Evolutionary conservation across 2,888 invertebrate species (phyloP), one percentile per base, ranked within the genome.

Genomic region (Phasia obesa): DNA sequence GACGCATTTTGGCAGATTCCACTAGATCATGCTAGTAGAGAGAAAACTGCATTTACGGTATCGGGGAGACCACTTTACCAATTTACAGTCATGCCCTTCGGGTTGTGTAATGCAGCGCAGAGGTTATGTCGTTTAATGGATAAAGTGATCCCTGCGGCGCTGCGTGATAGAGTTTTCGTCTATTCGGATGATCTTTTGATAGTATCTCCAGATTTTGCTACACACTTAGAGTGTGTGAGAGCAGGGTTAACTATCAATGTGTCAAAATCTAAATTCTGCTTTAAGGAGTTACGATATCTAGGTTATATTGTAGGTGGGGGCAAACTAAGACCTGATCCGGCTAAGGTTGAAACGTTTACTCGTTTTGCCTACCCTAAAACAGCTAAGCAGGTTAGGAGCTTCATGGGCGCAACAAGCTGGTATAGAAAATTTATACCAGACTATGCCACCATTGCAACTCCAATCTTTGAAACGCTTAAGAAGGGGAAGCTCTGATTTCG

Each of bases 111-210:
- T 38, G 73, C 73, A 4, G 60, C 60, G 15, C 51, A 73, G 15
- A 73, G 73, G 35, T 7, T 74, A 27, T 73, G 73, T 15, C 73
- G 73, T 5, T 25, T 73, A 42, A 73, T 73, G 60, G 73, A 73
- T 51, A 49, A 51, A 19, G 60, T 6, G n/a, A n/a, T n/a, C n/a
- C n/a, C n/a, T n/a, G n/a, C n/a, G n/a, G n/a, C n/a, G n/a, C n/a
- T n/a, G n/a, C n/a, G n/a, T n/a, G 73, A 73, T 17, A 23, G 35
- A n/a, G 73, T 73, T n/a, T 73, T 73, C 17, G 73, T 73, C n/a
- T 62, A 73, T 11, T 7, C 55, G 21, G 55, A 53, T 25, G 19
- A 70, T n/a, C 31, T 55, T n/a, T 42, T 70, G 44, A 25, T 60
- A 13, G 38, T 59, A 21, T 59, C 59, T 19, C 38, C 35, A 59